Percentiles rank a stretch among this genome's conserved stretches.
These are phyloP conservation scores for Hylaeus anthracinus DNA, from an alignment of 1,140 invertebrate genomes.

Conservation along the genomic window DNA sequence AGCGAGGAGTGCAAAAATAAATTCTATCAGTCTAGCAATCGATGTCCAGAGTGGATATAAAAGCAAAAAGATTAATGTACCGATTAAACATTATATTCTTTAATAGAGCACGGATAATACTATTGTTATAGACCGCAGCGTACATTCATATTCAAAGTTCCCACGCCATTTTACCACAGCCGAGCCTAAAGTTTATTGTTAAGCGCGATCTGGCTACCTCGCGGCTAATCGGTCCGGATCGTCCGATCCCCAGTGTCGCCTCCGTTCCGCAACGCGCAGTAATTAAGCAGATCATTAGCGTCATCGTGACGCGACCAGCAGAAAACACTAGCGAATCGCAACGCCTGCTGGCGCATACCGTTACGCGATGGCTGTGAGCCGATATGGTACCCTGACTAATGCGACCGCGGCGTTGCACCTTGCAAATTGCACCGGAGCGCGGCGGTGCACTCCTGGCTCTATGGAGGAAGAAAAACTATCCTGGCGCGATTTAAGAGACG, in stretches of 20 bases:
- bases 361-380: conserved; percentile 77
- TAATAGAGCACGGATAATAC: no score
- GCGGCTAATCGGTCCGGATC: conserved; percentile 12
- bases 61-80: no score
- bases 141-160: no score
- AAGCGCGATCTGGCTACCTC: background rate
- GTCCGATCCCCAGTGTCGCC: conserved; percentile 9
- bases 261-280: conserved; percentile 65
- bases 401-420: conserved; percentile 76
- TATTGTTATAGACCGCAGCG: no score
- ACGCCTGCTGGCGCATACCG: conserved; percentile 72
- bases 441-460: conserved; percentile 52
- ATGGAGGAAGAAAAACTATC: conserved; percentile 69
- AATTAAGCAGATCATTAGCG: conserved; percentile 80
- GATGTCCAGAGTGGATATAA: no score
- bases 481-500: conserved; percentile 69
- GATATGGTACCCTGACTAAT: conserved; percentile 80
- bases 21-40: no score
- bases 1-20: no score
- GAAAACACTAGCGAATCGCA: conserved; percentile 72
- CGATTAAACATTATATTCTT: no score
- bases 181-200: no score
- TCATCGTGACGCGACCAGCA: conserved; percentile 65
- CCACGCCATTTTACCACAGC: no score
- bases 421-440: conserved; percentile 76